Conservation (phyloP, 2,797 vertebrate species). For the Ctenosaura bakeri region DNA sequence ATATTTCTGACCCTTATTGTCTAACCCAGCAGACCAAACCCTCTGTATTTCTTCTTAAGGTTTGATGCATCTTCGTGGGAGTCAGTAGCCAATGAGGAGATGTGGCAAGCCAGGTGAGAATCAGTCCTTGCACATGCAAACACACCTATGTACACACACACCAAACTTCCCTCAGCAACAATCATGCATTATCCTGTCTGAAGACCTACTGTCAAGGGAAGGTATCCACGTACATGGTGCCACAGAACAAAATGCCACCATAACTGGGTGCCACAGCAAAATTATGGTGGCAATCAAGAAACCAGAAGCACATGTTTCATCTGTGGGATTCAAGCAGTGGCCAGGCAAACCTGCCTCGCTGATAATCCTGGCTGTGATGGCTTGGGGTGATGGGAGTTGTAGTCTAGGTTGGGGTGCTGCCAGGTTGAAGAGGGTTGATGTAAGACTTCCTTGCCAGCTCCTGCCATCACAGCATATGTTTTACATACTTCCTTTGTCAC, state of each 20-base stretch:
- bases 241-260: not conserved
- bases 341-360: not conserved
- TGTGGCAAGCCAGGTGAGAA: constrained; percentile 98
- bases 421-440: no score
- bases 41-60: constrained; percentile 73
- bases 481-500: not conserved
- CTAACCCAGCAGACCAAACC: no score
- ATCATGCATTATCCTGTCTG: not conserved
- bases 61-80: constrained; percentile 95
- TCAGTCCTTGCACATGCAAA: constrained; percentile 57
- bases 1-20: not conserved
- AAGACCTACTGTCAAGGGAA: not conserved
- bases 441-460: not conserved
- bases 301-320: not conserved
- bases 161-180: not conserved
- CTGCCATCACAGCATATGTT: not conserved
- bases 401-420: not conserved
- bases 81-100: constrained; percentile 96
- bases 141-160: no score
- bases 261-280: not conserved
- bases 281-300: not conserved
- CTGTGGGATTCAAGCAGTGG: no score
- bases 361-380: not conserved
- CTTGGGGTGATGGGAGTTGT: not conserved
- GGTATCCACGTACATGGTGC: no score